Percentiles rank a stretch among this genome's conserved stretches.
phyloP scores from a whole-genome alignment of 2,888 invertebrate genomes.

The Enchytraeus crypticus region DNA sequence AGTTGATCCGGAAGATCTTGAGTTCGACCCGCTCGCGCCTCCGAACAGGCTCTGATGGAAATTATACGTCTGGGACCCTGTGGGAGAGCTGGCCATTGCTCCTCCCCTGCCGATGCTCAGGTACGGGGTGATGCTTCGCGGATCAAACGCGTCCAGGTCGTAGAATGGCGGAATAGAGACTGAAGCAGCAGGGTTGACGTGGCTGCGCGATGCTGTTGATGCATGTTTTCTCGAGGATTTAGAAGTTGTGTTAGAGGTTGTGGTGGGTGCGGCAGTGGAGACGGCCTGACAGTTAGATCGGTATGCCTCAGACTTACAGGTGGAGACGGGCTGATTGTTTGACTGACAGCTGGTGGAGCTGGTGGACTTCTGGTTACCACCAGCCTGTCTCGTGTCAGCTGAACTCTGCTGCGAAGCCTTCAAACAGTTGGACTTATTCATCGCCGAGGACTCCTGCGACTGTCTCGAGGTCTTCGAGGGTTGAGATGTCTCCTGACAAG shows the following conservation, averaged over 20 bases:
- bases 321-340: not conserved
- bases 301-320: not conserved
- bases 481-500: not conserved
- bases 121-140: slow-evolving; percentile 6
- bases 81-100: slow-evolving; percentile 30
- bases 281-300: too few relatives aligned
- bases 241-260: too few relatives aligned
- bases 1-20: slow-evolving; percentile 30
- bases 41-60: slow-evolving; percentile 38
- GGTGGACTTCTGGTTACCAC: not conserved
- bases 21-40: slow-evolving; percentile 24
- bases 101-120: not conserved
- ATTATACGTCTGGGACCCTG: slow-evolving; percentile 38
- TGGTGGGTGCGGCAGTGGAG: slow-evolving; percentile 4
- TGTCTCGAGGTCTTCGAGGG: not conserved
- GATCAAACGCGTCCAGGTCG: slow-evolving; percentile 5
- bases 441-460: not conserved
- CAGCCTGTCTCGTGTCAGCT: too few relatives aligned
- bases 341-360: not conserved
- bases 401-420: too few relatives aligned
- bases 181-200: not conserved
- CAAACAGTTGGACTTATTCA: not conserved
- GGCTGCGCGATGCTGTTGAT: not conserved
- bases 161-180: not conserved
- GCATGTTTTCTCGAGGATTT: slow-evolving; percentile 5